Conservation (phyloP, 2,113 vertebrate genomes). For the Xiphorhynchus elegans region DNA sequence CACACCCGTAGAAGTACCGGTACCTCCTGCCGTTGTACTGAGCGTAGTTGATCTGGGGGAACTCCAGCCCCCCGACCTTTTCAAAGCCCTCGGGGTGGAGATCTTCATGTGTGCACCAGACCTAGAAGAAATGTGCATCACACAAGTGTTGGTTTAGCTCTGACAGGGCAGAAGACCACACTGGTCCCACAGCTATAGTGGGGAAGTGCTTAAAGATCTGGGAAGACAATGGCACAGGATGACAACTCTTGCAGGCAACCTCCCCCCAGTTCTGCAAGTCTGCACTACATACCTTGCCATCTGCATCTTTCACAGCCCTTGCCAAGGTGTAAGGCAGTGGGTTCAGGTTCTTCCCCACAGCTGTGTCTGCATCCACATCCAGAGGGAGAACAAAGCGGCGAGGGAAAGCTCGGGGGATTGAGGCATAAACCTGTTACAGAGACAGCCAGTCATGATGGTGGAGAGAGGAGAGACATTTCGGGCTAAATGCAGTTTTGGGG, state of each 20-base stretch:
- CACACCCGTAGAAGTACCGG: conserved; percentile 90
- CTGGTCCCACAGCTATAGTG: neutral
- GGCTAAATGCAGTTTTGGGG: neutral
- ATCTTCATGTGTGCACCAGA: conserved; percentile 85
- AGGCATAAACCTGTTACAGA: conserved; percentile 80
- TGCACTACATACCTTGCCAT: conserved; percentile 77
- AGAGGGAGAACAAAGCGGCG: conserved; percentile 91
- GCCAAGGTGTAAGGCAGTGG: conserved; percentile 78
- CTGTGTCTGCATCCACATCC: conserved; percentile 67
- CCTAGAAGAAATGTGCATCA: conserved; percentile 59
- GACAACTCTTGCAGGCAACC: neutral
- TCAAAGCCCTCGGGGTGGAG: conserved; percentile 81
- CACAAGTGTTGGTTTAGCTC: neutral
- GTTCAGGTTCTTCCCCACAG: conserved; percentile 81
- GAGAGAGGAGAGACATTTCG: neutral
- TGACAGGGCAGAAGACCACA: neutral
- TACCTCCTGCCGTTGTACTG: conserved; percentile 81
- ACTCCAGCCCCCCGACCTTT: conserved; percentile 87
- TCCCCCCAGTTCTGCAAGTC: neutral
- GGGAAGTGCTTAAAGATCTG: neutral
- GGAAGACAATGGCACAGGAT: neutral
- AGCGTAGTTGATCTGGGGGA: conserved; percentile 91
- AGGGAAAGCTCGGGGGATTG: conserved; percentile 72
- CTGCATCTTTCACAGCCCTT: conserved; percentile 77
- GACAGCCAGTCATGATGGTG: neutral